Evolutionary conservation across 2,888 invertebrate genomes (phyloP), one percentile per base, ranked within the genome.

Genomic region (Anodontia alba): DNA sequence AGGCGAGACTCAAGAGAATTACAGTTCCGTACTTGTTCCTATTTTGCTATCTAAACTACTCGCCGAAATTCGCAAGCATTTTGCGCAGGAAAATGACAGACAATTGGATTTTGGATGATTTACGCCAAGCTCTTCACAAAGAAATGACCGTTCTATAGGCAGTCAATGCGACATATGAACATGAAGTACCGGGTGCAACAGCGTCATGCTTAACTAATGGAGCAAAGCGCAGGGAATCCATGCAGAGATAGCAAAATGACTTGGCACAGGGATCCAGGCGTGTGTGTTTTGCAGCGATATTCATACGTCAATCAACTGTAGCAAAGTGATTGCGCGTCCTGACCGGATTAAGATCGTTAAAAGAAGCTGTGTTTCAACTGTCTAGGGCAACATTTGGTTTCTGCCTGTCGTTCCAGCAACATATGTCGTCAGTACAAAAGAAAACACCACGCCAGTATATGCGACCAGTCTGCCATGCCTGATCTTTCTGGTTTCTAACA

Each of bases 351-450:
- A 26, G 20, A 36, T 57, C 23, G 57, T 73, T 31, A 57, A 62
- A 62, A 17, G n/a, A 62, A 38, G 36, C 57, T 73, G 12, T 38
- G 38, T 38, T 38, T 38, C 12, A 38, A 38, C 38, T 38, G 38
- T 38, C 12, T 38, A 12, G 38, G 38, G 38, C 5, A 12, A 38
- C 38, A 38, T 38, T 8, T 8, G 12, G 42, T 73, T 57, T 73
- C 54, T 36, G 23, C 29, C 38, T 73, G 73, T 54, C 36, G 51
- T 33, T 51, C 54, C 29, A 73, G 10, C 42, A 38, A 69, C 69
- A 69, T n/a, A 26, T 38, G 38, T 73, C 54, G 54, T 10, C n/a
- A 57, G 15, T 73, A 62, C 36, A 38, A 26, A 17, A 2, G 42
- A 36, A 73, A 26, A 33, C 29, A 73, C 38, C 36, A 69, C 26